Base-by-base conservation (phyloP, 2,888 invertebrate species). In the Chydorus sphaericus region DNA sequence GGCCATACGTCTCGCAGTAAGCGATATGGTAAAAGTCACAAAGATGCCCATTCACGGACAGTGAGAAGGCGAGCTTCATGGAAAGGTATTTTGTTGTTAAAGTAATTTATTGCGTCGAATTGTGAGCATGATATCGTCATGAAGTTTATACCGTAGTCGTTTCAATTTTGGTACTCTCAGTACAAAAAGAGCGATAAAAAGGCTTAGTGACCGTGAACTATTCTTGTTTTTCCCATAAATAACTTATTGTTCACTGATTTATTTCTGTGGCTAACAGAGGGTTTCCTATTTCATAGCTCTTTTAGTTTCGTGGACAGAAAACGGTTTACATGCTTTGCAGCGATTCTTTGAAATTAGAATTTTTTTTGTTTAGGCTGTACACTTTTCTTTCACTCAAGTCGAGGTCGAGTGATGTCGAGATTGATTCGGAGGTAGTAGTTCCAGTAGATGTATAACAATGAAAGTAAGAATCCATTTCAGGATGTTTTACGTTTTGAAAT, bases 1-100 rank as follows among this genome's bases (percentile, higher is more conserved):
- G 14, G 94, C 94, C 48, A 77, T 97, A 60, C 88, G 88, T 67
- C 73, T 97, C 55, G 90, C 93, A 74, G 83, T 92, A 62, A 96
- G 94, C 16, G 94, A 97, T 68, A 82, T 91, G 61, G 85, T 98
- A 61, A 87, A 83, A 73, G 90, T 93, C 58, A 92, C 91, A 58
- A 91, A 94, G 74, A 94, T 89, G 69, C 91, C 94, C 70, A 89
- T 94, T 66, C 96, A 92, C 72, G 97, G 97, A 5, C 93, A 94
- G 68, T 97, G 97, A 94, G 93, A 96, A 70, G 97, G 97, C 31
- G 92, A 92, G 69, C 70, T 93, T 48, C 87, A 90, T 67, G 91
- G 92, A 6, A 89, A 88, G 72, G 78, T 80, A 20, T 38, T 26
- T 53, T 38, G 16, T 38, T 7, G n/a, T 7, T 18, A n/a, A 18